Evolutionary conservation across 2,113 vertebrate species (phyloP).

Genomic region (Thunnus thynnus): DNA sequence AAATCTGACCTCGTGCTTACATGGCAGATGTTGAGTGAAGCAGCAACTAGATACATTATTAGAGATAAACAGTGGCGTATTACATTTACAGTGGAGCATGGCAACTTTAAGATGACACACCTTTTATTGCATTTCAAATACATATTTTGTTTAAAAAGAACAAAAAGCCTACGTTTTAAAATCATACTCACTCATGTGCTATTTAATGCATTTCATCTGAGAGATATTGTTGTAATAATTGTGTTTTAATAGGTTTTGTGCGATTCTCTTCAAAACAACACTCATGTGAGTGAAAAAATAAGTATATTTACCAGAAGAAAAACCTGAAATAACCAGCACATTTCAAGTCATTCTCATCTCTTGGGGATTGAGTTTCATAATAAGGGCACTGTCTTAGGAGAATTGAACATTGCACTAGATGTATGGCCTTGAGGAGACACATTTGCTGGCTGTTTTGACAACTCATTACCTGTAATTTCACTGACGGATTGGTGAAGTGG

Average conservation of each 20-base stretch:
- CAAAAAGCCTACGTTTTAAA: background rate
- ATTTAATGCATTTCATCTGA: background rate
- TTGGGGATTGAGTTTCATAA: conserved; percentile 53
- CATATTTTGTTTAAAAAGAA: background rate
- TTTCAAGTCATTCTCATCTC: conserved; percentile 62
- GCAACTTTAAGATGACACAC: background rate
- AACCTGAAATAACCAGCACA: conserved; percentile 40
- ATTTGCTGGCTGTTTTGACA: conserved; percentile 81
- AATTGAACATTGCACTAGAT: conserved; percentile 58
- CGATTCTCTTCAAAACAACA: conserved; percentile 8
- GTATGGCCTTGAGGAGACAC: conserved; percentile 73
- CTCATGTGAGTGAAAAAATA: background rate
- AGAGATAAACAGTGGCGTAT: conserved; percentile 41
- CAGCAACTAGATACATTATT: conserved; percentile 53
- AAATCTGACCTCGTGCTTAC: conserved; percentile 84
- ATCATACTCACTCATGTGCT: background rate
- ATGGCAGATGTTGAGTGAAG: conserved; percentile 82
- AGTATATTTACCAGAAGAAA: conserved; percentile 14
- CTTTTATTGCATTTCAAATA: background rate
- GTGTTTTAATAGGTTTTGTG: background rate
- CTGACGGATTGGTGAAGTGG: conserved; percentile 80
- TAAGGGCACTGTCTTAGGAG: conserved; percentile 56
- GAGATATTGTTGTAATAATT: background rate
- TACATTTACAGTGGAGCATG: conserved; percentile 21
- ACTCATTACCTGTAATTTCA: conserved; percentile 88